Evolutionary conservation across 1,140 invertebrate species (phyloP), one percentile per base, ranked within the genome.

Genomic region (Potamilus streckersoni): DNA sequence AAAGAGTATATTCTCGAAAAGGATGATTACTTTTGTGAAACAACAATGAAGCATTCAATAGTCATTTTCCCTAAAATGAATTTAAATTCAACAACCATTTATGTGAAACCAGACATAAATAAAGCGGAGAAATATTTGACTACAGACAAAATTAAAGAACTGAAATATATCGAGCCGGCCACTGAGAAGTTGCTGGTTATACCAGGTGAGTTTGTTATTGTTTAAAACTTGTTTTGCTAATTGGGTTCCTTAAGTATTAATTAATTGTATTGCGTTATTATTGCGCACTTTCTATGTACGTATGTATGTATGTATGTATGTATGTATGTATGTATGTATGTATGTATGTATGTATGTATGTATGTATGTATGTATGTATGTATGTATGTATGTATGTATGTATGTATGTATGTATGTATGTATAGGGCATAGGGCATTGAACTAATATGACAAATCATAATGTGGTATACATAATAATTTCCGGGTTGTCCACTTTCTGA

Each of bases 61-160:
- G 75, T 77, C 2, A 71, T 77, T 16, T 77, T 77, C 64, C 75
- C 75, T 2, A 57, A 56, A 61, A 49, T 72, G 19, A 59, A 71
- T 61, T 66, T 77, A 2, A 77, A 77, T 27, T 64, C 56, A 17
- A 71, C 75, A 19, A 65, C 49, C 13, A 60, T 77, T 2, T 56
- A 55, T 19, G 75, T 77, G 31, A 67, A 61, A 60, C 75, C 75
- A 1, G 58, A 77, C 38, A 14, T 73, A 1, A 14, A 31, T 13
- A 38, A 4, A 49, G 68, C 62, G 57, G 31, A 58, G 23, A 67
- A 56, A 17, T 77, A 69, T 56, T 57, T 77, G 2, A 71, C 72
- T 19, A 58, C 59, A 57, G 65, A 66, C 57, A 77, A 72, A 71
- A 63, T 61, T 27, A 27, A 61, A 57, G 67, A 66, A 38, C 55